Conservation (phyloP, 2,797 vertebrate genomes). For the Halcyon chelicuti region DNA sequence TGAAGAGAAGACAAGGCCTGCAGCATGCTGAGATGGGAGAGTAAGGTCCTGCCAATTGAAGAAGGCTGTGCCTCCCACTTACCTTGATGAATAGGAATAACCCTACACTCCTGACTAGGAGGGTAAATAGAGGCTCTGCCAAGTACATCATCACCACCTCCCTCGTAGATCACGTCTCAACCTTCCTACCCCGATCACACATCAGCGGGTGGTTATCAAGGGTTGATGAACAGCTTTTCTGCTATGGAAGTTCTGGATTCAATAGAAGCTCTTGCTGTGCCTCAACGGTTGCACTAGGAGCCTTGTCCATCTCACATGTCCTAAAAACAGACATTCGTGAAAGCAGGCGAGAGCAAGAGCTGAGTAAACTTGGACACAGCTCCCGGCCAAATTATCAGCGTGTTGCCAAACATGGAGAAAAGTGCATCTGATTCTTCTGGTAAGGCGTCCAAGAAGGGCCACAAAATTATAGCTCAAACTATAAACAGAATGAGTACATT, state of each 20-base stretch:
- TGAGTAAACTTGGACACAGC: constrained; percentile 52
- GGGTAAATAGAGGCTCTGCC: neutral
- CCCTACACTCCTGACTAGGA: neutral
- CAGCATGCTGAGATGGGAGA: neutral
- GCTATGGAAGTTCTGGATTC: neutral
- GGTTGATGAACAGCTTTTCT: neutral
- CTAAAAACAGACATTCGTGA: neutral
- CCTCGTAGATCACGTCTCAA: neutral
- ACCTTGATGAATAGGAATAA: neutral
- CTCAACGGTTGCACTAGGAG: neutral
- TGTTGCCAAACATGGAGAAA: constrained; percentile 65
- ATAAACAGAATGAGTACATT: constrained; percentile 73
- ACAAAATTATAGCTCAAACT: constrained; percentile 72
- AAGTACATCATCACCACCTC: neutral
- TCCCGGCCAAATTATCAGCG: constrained; percentile 36
- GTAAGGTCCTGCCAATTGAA: neutral
- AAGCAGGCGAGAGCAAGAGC: constrained; percentile 18
- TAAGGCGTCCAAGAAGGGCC: constrained; percentile 64
- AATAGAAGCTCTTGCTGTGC: neutral
- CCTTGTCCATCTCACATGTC: neutral
- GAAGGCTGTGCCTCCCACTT: neutral
- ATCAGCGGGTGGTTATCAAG: neutral
- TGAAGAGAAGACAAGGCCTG: neutral
- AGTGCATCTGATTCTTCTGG: constrained; percentile 62
- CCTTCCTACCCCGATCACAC: neutral